phyloP scores from a whole-genome alignment of 2,888 invertebrate genomes.

The Drosophila pseudotalamancana region DNA sequence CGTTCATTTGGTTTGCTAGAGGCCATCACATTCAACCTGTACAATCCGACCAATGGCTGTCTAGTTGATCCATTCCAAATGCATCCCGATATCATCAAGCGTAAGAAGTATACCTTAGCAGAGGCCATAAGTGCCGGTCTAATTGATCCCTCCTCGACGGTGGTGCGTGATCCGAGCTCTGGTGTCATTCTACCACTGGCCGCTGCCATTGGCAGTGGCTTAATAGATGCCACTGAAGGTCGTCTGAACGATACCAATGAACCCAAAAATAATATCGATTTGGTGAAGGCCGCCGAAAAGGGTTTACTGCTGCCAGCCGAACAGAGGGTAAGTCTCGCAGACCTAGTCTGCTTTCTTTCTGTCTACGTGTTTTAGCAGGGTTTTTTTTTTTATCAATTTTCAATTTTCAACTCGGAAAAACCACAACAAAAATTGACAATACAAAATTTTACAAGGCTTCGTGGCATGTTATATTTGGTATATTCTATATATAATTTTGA shows the following conservation, averaged over 20 bases:
- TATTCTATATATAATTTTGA: constrained; percentile 22
- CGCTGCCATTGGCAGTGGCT: constrained; percentile 89
- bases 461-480: constrained; percentile 74
- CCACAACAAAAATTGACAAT: constrained; percentile 20
- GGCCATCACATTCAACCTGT: constrained; percentile 91
- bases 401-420: constrained; percentile 53
- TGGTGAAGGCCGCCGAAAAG: constrained; percentile 93
- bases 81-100: constrained; percentile 87
- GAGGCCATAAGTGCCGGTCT: constrained; percentile 91
- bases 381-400: constrained; percentile 34
- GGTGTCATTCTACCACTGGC: constrained; percentile 91
- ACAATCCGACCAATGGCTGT: constrained; percentile 92
- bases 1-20: constrained; percentile 92
- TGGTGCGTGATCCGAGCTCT: constrained; percentile 89
- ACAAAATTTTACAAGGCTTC: constrained; percentile 56
- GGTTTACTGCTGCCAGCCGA: constrained; percentile 95
- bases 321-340: constrained; percentile 92
- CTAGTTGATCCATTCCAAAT: constrained; percentile 93
- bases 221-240: constrained; percentile 91
- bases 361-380: constrained; percentile 25
- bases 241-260: constrained; percentile 87
- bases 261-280: constrained; percentile 86
- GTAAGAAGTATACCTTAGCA: constrained; percentile 89
- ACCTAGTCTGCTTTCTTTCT: constrained; percentile 13
- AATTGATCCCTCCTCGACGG: constrained; percentile 93